Evolutionary conservation across 1,140 invertebrate genomes (phyloP).

Genomic region (Phymastichus coffea): DNA sequence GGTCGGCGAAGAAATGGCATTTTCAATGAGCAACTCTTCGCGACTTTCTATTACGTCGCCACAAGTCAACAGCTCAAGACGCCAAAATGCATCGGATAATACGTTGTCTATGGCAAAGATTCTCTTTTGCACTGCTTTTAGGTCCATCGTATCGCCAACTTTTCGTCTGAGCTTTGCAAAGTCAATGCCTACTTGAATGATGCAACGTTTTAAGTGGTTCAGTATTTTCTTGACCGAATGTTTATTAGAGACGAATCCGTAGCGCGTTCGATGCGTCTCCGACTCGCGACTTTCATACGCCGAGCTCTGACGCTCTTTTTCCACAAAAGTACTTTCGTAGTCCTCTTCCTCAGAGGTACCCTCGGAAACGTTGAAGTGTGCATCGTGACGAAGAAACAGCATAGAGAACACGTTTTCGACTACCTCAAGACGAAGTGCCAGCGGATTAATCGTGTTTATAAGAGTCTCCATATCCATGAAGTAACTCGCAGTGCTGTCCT

Average conservation of each 20-base stretch:
- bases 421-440: constrained; percentile 37
- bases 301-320: constrained; percentile 14
- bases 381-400: constrained; percentile 42
- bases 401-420: constrained; percentile 48
- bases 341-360: constrained; percentile 35
- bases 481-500: constrained; percentile 10
- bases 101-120: constrained; percentile 30
- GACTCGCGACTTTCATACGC: constrained; percentile 18
- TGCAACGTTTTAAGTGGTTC: constrained; percentile 34
- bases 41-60: constrained; percentile 33
- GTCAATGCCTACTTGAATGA: constrained; percentile 27
- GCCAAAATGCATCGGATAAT: constrained; percentile 42
- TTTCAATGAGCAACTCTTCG: constrained; percentile 10
- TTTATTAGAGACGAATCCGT: constrained; percentile 46
- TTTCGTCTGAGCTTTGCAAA: constrained; percentile 28
- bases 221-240: constrained; percentile 40
- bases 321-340: constrained; percentile 10
- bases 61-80: constrained; percentile 42
- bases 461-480: constrained; percentile 34
- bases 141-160: constrained; percentile 10
- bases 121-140: constrained; percentile 30
- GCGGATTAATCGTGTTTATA: constrained; percentile 34
- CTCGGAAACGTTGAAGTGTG: constrained; percentile 33
- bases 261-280: constrained; percentile 8
- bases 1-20: not conserved